Base-by-base conservation (phyloP, 2,113 vertebrate genomes). In the Climacteris rufus region DNA sequence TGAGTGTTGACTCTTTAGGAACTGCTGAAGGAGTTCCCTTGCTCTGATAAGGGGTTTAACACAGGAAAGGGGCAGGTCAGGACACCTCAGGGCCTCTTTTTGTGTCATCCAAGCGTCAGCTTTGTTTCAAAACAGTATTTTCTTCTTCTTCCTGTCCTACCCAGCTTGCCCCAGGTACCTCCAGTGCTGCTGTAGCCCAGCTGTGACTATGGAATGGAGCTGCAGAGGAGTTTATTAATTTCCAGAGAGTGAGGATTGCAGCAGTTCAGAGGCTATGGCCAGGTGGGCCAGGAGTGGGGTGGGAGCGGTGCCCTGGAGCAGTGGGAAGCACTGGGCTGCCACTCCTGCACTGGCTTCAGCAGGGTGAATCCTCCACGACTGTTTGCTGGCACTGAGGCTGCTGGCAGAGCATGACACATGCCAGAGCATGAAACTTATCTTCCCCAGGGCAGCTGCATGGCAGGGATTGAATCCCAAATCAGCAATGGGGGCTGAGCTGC, bases 81-180 rank as follows among this genome's bases (percentile, higher is more conserved):
- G 40, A 6, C 13, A 19, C 40, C 18, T 39, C n/a, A 12, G 15
- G 64, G 10, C 20, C 30, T 15, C 23, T 42, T 83, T 47, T 45
- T 52, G 14, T 52, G 37, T 25, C 42, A 37, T 9, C 37, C 4
- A 27, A 59, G 19, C 0, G 0, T 16, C 27, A 17, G 45, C 6
- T 83, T 54, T 71, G 49, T 60, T 83, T 70, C 68, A 18, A 4
- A 9, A 19, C 2, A 1, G 7, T 47, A 1, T 65, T 89, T 66
- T 68, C 24, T 33, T 56, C 30, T 28, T 50, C 33, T 40, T 76
- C 21, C 39, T 17, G 17, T 74, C 59, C 59, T 56, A 16, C 77
- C 27, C 63, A 21, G 45, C 56, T 31, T 6, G 15, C 15, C 10
- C 6, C 21, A 47, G 25, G 40, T 63, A 47, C 19, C 40, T 10